A percentile compares a stretch with the other conserved stretches of the same genome.
Conservation (phyloP, 2,797 vertebrate genomes). For the Mormyrus hasselquistii region DNA sequence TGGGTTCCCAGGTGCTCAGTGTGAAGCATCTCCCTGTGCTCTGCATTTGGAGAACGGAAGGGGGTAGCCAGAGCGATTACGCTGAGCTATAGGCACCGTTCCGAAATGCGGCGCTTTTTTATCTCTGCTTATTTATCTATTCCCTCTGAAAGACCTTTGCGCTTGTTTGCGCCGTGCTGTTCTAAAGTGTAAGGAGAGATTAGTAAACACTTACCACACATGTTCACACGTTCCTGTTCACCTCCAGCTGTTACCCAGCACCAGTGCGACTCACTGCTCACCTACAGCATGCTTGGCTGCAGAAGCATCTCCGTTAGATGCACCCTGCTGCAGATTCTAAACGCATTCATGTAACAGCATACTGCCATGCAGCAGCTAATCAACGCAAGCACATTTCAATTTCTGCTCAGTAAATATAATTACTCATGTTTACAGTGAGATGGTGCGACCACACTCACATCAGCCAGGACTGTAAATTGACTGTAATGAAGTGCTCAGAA, state of each 20-base stretch:
- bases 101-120: not conserved
- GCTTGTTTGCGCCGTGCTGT: not conserved
- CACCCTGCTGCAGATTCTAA: not conserved
- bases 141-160: not conserved
- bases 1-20: not conserved
- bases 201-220: not conserved
- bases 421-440: not conserved
- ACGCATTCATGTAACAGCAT: not conserved
- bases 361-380: not conserved
- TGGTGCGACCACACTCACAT: not conserved
- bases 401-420: constrained; percentile 1
- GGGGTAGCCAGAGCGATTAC: not conserved
- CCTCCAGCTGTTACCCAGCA: not conserved
- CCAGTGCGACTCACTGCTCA: not conserved
- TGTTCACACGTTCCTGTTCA: not conserved
- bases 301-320: not conserved
- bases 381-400: not conserved
- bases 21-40: not conserved
- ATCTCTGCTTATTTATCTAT: not conserved
- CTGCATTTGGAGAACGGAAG: not conserved
- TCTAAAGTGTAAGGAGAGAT: not conserved
- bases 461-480: not conserved
- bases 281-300: not conserved
- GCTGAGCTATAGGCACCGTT: not conserved
- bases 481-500: not conserved